A percentile compares a stretch with the other conserved stretches of the same genome.
Evolutionary conservation across 2,797 vertebrate genomes (phyloP).

Genomic region (Danio kyathit): DNA sequence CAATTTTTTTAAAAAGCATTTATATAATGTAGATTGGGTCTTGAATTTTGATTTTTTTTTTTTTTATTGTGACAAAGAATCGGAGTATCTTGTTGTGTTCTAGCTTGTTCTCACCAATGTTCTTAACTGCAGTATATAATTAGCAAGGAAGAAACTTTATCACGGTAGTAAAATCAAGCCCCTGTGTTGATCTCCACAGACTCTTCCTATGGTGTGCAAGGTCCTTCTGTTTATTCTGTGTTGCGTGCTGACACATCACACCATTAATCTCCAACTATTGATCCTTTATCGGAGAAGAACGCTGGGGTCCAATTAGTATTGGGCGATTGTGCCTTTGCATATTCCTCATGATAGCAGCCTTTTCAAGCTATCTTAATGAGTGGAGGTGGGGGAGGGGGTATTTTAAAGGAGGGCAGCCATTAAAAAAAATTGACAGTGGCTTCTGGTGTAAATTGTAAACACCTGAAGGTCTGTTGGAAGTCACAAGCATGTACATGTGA

Average conservation of each 20-base stretch:
- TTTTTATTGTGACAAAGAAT: background rate
- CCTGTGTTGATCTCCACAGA: slow-evolving; percentile 19
- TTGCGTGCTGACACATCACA: slow-evolving; percentile 37
- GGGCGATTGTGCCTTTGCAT: slow-evolving; percentile 34
- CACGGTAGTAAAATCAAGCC: slow-evolving; percentile 27
- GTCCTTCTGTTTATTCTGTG: slow-evolving; percentile 29
- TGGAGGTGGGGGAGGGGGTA: background rate
- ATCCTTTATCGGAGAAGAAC: slow-evolving; percentile 46
- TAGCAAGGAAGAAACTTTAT: slow-evolving; percentile 33
- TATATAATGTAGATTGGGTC: background rate
- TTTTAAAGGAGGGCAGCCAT: background rate
- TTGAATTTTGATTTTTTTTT: background rate
- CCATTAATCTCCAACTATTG: slow-evolving; percentile 50
- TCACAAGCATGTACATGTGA: background rate
- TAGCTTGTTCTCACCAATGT: slow-evolving; percentile 51
- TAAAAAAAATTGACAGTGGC: background rate
- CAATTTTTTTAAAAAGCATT: background rate
- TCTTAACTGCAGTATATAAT: slow-evolving; percentile 41
- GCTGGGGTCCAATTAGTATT: slow-evolving; percentile 50
- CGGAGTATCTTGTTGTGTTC: background rate
- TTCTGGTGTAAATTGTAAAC: background rate
- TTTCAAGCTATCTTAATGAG: slow-evolving; percentile 19
- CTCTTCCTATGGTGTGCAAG: slow-evolving; percentile 4
- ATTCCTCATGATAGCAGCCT: slow-evolving; percentile 13
- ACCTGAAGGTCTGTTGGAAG: background rate